phyloP scores from a whole-genome alignment of 2,888 invertebrate genomes.

The Pachliopta kotzebuea region DNA sequence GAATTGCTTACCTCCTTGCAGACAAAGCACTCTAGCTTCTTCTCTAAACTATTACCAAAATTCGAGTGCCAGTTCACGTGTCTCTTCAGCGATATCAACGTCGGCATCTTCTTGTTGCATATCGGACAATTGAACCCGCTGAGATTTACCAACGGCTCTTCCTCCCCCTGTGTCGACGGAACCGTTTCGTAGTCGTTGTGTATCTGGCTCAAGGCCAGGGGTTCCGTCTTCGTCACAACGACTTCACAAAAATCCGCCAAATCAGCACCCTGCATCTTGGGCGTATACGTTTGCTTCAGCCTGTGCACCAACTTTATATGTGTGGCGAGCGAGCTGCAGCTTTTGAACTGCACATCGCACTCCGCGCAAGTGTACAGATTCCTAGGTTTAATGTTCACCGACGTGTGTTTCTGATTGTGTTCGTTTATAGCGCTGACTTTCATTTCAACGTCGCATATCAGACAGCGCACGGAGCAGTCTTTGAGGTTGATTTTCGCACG shows the following conservation, averaged over 20 bases:
- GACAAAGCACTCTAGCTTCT: slow-evolving; percentile 64
- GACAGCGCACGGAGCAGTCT: slow-evolving; percentile 66
- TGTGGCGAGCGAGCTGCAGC: slow-evolving; percentile 61
- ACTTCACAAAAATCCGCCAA: slow-evolving; percentile 80
- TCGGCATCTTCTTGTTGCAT: slow-evolving; percentile 69
- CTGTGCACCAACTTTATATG: slow-evolving; percentile 72
- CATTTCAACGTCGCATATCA: slow-evolving; percentile 71
- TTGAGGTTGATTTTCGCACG: slow-evolving; percentile 67
- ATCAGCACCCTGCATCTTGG: slow-evolving; percentile 42
- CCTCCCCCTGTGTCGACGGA: slow-evolving; percentile 42
- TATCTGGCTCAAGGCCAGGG: slow-evolving; percentile 72
- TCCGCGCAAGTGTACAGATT: slow-evolving; percentile 70
- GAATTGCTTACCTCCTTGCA: slow-evolving; percentile 68
- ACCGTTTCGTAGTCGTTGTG: slow-evolving; percentile 73
- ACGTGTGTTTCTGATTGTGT: slow-evolving; percentile 69
- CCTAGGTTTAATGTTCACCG: slow-evolving; percentile 63
- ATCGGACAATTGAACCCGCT: slow-evolving; percentile 68
- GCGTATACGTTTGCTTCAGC: slow-evolving; percentile 47
- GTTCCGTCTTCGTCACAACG: slow-evolving; percentile 79
- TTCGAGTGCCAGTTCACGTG: slow-evolving; percentile 73
- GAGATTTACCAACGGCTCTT: slow-evolving; percentile 47
- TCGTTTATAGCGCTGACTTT: slow-evolving; percentile 66
- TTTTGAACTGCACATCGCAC: slow-evolving; percentile 66
- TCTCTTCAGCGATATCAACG: slow-evolving; percentile 65
- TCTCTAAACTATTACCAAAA: slow-evolving; percentile 62